phyloP scores from a whole-genome alignment of 2,797 vertebrate species.

The Mionectes olivaceus region DNA sequence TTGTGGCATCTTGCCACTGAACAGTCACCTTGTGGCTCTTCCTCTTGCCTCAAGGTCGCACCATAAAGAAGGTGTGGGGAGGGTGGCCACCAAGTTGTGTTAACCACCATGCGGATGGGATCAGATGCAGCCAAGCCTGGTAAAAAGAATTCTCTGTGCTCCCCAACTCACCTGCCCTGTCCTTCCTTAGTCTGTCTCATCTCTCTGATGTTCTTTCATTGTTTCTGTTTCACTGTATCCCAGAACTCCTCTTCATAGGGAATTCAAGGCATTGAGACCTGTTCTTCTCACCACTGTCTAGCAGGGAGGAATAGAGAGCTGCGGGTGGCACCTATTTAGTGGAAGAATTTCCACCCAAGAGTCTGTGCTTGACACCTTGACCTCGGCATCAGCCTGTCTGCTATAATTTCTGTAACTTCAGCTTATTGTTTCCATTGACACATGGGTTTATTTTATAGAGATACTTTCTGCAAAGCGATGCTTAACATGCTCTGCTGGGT shows the following conservation, averaged over 20 bases:
- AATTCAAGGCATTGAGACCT: neutral
- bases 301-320: neutral
- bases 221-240: fast-evolving
- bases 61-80: neutral
- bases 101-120: neutral
- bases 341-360: neutral
- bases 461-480: neutral
- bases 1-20: neutral
- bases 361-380: neutral
- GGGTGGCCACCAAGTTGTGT: neutral
- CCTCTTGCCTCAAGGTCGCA: neutral
- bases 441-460: neutral
- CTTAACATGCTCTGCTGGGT: neutral
- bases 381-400: neutral
- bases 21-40: neutral
- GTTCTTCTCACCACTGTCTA: neutral
- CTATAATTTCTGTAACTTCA: neutral
- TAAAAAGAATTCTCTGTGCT: neutral
- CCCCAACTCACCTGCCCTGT: neutral
- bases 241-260: neutral
- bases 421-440: neutral
- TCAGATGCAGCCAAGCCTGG: neutral
- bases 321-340: neutral
- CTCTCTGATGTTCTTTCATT: neutral
- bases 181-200: neutral